Evolutionary conservation across 2,113 vertebrate species (phyloP).

Genomic region (Tichodroma muraria): DNA sequence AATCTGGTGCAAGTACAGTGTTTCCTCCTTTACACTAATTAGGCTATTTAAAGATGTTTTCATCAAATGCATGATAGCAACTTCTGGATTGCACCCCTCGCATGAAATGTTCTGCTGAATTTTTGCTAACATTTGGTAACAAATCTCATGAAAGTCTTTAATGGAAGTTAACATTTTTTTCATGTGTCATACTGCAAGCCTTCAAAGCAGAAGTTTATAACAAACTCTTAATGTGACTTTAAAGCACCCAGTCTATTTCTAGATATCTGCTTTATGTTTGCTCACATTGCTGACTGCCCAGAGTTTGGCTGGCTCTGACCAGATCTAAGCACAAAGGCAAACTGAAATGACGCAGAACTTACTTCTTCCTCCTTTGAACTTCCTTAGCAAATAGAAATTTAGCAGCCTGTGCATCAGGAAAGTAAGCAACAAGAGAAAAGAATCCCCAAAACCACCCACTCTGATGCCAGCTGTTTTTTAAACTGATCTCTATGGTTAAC

Average conservation of each 20-base stretch:
- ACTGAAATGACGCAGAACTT: conserved; percentile 38
- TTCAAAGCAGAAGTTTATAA: conserved; percentile 19
- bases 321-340: conserved; percentile 46
- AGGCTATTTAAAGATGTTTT: not conserved
- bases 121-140: conserved; percentile 7
- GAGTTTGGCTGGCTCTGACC: conserved; percentile 34
- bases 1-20: not conserved
- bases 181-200: conserved; percentile 20
- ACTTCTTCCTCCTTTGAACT: conserved; percentile 44
- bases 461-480: not conserved
- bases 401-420: conserved; percentile 16
- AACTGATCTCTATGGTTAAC: not conserved
- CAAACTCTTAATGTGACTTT: not conserved
- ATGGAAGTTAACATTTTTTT: conserved; percentile 2
- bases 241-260: conserved; percentile 10
- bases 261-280: conserved; percentile 53
- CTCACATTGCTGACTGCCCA: conserved; percentile 22
- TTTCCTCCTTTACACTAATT: not conserved
- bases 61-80: not conserved
- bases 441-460: not conserved
- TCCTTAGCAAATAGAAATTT: conserved; percentile 40
- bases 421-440: conserved; percentile 15
- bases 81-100: not conserved
- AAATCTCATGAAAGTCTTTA: not conserved
- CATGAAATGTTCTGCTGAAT: not conserved